Percentiles rank a stretch among this genome's conserved stretches.
phyloP scores from a whole-genome alignment of 2,797 vertebrate species.

The Onychomys arenicola region DNA sequence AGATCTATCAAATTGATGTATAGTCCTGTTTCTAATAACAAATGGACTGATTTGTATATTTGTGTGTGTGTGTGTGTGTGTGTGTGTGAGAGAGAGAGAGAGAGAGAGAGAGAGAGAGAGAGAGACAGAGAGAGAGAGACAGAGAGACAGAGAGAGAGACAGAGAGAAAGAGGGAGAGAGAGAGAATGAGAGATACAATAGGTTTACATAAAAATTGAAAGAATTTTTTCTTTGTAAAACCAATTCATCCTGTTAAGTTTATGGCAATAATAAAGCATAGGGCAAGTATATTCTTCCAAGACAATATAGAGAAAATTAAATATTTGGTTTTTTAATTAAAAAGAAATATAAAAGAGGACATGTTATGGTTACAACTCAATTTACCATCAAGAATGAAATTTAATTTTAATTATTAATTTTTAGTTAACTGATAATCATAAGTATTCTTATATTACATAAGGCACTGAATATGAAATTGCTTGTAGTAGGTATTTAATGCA shows the following conservation, averaged over 20 bases:
- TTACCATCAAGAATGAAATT: conserved; percentile 23
- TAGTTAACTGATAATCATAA: conserved; percentile 25
- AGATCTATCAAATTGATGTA: not conserved
- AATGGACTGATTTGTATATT: not conserved
- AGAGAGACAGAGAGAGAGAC: no score
- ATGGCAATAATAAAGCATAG: not conserved
- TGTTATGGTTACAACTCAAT: not conserved
- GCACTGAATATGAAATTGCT: not conserved
- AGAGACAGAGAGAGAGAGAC: not conserved
- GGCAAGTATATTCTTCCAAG: not conserved
- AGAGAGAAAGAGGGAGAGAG: no score
- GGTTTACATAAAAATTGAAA: conserved; percentile 29
- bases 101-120: no score
- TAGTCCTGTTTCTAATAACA: not conserved
- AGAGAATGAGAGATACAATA: not conserved
- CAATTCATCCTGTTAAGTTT: not conserved
- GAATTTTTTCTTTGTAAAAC: not conserved
- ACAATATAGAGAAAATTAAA: not conserved
- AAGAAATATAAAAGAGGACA: not conserved
- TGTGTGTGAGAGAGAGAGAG: no score
- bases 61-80: not conserved
- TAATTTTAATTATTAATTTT: conserved; percentile 48
- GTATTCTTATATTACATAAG: not conserved
- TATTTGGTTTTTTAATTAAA: conserved; percentile 29
- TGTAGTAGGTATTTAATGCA: not conserved